Evolutionary conservation across 2,113 vertebrate species (phyloP).

Genomic region (Tragulus kanchil): DNA sequence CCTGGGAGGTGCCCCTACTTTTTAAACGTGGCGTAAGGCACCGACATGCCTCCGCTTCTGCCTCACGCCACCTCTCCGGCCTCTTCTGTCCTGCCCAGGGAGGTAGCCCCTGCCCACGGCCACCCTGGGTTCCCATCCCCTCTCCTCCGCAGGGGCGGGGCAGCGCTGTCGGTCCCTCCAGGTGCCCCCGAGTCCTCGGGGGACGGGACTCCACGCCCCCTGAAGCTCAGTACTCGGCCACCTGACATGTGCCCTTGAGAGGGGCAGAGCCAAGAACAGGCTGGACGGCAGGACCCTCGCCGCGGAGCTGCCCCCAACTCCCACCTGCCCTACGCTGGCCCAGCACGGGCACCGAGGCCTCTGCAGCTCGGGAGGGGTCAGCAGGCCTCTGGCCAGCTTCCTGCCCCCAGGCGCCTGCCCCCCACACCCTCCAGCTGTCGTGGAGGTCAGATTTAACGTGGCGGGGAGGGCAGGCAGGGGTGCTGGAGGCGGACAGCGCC

Average conservation of each 20-base stretch:
- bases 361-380: not conserved
- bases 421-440: fast-evolving
- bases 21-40: not conserved
- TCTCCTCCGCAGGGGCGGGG: not conserved
- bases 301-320: not conserved
- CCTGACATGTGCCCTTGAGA: fast-evolving
- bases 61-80: not conserved
- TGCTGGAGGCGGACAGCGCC: too few species aligned
- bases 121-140: fast-evolving
- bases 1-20: too few species aligned
- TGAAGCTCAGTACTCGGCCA: not conserved
- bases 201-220: fast-evolving
- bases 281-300: fast-evolving
- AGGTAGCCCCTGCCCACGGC: fast-evolving
- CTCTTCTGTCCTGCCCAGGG: not conserved
- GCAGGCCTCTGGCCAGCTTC: fast-evolving
- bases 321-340: not conserved
- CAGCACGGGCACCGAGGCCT: too few species aligned
- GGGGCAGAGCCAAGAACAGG: too few species aligned
- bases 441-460: not conserved
- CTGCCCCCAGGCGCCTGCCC: fast-evolving
- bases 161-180: too few species aligned
- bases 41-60: not conserved
- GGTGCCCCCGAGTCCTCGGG: not conserved
- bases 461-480: fast-evolving